Evolutionary conservation across 2,113 vertebrate genomes (phyloP).

Genomic region (Alethe diademata): DNA sequence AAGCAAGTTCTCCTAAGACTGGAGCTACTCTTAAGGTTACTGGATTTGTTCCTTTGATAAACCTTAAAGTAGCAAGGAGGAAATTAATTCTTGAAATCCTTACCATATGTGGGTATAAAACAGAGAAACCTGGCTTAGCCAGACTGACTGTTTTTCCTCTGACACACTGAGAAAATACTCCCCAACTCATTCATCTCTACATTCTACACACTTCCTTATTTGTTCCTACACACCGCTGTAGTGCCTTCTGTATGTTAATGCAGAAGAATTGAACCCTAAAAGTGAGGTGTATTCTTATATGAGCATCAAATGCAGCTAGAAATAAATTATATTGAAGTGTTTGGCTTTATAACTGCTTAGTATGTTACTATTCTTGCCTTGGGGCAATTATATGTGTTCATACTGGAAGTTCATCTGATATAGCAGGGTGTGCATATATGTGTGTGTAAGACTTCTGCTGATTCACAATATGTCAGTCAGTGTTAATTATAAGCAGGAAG

Average conservation of each 20-base stretch:
- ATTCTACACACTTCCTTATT: background rate
- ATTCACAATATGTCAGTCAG: background rate
- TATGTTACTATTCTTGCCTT: background rate
- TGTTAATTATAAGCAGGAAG: background rate
- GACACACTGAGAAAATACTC: background rate
- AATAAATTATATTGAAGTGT: background rate
- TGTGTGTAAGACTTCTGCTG: background rate
- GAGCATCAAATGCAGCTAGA: background rate
- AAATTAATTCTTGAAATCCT: background rate
- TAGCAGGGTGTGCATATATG: background rate
- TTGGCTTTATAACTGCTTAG: background rate
- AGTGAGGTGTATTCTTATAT: background rate
- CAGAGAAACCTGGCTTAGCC: background rate
- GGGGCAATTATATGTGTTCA: background rate
- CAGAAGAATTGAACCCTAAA: background rate
- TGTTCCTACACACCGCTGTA: background rate
- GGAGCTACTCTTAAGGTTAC: background rate
- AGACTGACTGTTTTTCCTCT: background rate
- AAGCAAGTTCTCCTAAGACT: background rate
- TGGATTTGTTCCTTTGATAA: background rate
- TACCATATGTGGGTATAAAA: background rate
- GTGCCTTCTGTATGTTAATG: background rate
- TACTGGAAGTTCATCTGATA: background rate
- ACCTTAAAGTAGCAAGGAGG: background rate
- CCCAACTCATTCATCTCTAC: background rate